Evolutionary conservation across 2,113 vertebrate genomes (phyloP).

Genomic region (Python bivittatus): DNA sequence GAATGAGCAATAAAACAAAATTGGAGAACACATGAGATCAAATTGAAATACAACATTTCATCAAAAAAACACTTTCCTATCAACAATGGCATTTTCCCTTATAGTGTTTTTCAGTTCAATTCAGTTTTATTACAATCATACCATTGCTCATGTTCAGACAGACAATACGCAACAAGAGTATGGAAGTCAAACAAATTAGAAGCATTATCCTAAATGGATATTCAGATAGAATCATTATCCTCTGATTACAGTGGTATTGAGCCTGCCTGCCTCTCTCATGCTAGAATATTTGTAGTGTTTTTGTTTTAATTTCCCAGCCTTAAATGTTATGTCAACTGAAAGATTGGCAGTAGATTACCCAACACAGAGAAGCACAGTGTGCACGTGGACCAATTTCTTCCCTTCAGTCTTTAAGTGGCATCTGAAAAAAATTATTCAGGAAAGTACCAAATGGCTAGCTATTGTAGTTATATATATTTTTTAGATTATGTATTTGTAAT

Average conservation of each 20-base stretch:
- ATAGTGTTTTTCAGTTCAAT: neutral
- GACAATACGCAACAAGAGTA: neutral
- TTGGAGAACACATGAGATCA: neutral
- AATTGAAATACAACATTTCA: neutral
- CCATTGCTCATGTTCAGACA: neutral
- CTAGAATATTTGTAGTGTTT: neutral
- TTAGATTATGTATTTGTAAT: neutral
- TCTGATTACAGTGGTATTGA: neutral
- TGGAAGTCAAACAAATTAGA: neutral
- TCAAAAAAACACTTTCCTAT: slow-evolving; percentile 18
- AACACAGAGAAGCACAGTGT: neutral
- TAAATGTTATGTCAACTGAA: slow-evolving; percentile 35
- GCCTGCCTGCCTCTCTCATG: neutral
- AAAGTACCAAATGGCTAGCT: neutral
- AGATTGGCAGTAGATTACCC: neutral
- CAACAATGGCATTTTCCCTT: neutral
- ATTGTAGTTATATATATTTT: neutral
- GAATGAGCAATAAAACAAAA: neutral
- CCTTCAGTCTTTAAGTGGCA: neutral
- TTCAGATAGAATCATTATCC: neutral
- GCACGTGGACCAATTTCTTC: neutral
- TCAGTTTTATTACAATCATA: neutral
- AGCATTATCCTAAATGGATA: neutral
- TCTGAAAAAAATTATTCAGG: neutral
- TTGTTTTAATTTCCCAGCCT: slow-evolving; percentile 49